phyloP scores from a whole-genome alignment of 2,888 invertebrate genomes.

The Ectobius pallidus region DNA sequence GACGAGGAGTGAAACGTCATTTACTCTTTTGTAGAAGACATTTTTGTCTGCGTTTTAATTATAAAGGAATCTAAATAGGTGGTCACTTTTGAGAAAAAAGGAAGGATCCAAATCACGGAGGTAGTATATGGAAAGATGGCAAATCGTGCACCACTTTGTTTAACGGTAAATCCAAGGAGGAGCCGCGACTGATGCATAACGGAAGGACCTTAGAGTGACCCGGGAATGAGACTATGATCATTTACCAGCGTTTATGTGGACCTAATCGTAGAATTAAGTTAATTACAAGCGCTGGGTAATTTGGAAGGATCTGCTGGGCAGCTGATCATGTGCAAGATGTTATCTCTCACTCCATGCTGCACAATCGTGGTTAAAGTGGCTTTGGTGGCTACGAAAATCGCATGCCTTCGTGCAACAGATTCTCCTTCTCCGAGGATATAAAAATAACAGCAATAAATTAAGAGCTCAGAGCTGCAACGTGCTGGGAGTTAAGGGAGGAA shows the following conservation, averaged over 20 bases:
- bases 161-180: slow-evolving; percentile 2
- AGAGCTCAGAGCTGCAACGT: too few relatives aligned
- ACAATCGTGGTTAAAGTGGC: background rate
- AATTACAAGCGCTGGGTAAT: slow-evolving; percentile 1
- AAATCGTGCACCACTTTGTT: background rate
- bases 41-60: background rate
- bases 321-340: slow-evolving; percentile 3
- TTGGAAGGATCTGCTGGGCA: background rate
- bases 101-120: too few relatives aligned
- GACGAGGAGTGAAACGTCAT: too few relatives aligned
- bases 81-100: too few relatives aligned
- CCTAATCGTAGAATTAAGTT: slow-evolving; percentile 15
- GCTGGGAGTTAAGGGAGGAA: too few relatives aligned
- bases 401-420: too few relatives aligned
- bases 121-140: background rate
- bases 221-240: too few relatives aligned
- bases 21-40: too few relatives aligned
- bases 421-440: background rate
- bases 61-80: too few relatives aligned
- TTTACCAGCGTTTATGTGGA: background rate
- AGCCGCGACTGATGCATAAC: background rate
- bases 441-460: too few relatives aligned
- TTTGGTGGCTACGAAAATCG: background rate
- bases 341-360: background rate
- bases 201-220: background rate